Base-by-base conservation (phyloP, 2,888 invertebrate genomes). In the Lysandra bellargus region DNA sequence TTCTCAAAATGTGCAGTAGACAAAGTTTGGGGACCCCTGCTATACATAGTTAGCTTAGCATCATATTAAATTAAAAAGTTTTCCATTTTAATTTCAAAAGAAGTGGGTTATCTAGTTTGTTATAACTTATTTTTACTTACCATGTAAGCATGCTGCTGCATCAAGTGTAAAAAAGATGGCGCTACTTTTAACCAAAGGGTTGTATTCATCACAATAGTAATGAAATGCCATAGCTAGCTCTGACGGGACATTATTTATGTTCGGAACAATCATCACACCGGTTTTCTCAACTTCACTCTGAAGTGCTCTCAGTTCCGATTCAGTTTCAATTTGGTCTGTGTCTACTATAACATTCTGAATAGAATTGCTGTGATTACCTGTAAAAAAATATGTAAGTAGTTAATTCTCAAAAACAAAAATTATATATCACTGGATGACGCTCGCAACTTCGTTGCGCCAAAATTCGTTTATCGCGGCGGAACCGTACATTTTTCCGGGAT, bases 201-300 rank as follows among this genome's bases (percentile, higher is more conserved):
- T 91, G 83, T 90, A 92, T 83, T 95, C 95, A 84, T 95, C 95
- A 81, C 95, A 95, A 82, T 93, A 94, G 82, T 93, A 95, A 83
- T 95, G 95, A 82, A 95, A 93, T 1, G 94, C 95, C 92, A 93
- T 94, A 0, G 94, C 95, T 1, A 94, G 86, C 4, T 85, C 81
- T 0, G 94, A 88, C 0, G 94, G 92, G 1, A 95, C 84, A 30
- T 83, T 86, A 33, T 92, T 92, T 5, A 95, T 79, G 77, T 92
- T 88, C 73, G 87, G 89, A 5, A 95, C 90, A 1, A 95, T 85
- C 89, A 95, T 87, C 33, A 93, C 91, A 4, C 94, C 94, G 6
- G 87, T 87, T 83, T 83, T 86, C 44, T 86, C 84, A 1, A 94
- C 86, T 44, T 88, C 89, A 4, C 85, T 85, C 0, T 87, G 85